Conservation (phyloP, 2,888 invertebrate species). For the Colostygia pectinataria region DNA sequence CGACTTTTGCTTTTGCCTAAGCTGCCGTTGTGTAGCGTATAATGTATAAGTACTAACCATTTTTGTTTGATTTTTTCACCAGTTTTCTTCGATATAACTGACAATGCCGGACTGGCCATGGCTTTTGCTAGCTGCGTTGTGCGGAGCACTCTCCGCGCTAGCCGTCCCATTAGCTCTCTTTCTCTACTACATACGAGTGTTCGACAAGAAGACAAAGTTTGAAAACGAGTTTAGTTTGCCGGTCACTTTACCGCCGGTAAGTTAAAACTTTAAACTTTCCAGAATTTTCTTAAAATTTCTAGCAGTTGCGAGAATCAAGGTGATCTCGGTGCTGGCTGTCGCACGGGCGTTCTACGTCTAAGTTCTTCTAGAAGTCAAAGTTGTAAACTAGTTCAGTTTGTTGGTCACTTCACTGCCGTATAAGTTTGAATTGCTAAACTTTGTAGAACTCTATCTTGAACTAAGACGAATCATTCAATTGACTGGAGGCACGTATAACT, state of each 20-base stretch:
- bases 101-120: constrained; percentile 77
- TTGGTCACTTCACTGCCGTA: constrained; percentile 66
- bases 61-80: background rate
- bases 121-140: constrained; percentile 65
- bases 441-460: constrained; percentile 1
- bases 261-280: constrained; percentile 32
- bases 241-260: constrained; percentile 69
- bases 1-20: too few species aligned
- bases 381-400: constrained; percentile 47
- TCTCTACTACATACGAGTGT: constrained; percentile 60
- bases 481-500: constrained; percentile 5
- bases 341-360: too few species aligned
- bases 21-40: too few species aligned
- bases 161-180: constrained; percentile 62
- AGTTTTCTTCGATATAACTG: background rate
- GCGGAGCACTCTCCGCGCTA: constrained; percentile 67
- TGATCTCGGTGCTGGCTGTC: too few species aligned
- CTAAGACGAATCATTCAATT: constrained; percentile 3
- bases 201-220: constrained; percentile 56
- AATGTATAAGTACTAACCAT: too few species aligned
- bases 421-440: constrained; percentile 7
- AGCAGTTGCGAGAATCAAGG: background rate
- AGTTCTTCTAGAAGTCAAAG: background rate
- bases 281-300: background rate
- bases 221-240: constrained; percentile 56